Evolutionary conservation across 1,140 invertebrate genomes (phyloP).

Genomic region (Macrocentrus cingulum): DNA sequence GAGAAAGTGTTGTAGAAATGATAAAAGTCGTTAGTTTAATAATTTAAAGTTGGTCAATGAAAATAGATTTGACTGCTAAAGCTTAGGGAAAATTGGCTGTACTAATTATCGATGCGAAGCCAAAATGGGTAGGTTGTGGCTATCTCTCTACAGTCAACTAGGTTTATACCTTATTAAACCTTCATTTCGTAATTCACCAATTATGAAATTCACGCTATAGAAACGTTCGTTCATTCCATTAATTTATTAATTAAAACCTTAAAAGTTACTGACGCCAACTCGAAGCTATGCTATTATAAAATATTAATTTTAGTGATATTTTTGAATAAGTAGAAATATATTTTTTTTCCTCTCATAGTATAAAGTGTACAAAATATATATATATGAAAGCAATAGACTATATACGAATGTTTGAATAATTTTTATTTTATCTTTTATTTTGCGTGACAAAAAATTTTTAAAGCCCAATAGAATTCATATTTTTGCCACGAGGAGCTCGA

Average conservation of each 20-base stretch:
- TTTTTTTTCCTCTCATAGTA: too few relatives aligned
- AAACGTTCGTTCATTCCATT: conserved; percentile 2
- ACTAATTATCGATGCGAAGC: conserved; percentile 45
- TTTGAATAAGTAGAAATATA: too few relatives aligned
- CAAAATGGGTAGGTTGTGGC: background rate
- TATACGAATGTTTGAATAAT: too few relatives aligned
- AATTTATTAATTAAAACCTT: conserved; percentile 3
- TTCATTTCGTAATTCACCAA: conserved; percentile 45
- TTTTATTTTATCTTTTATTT: too few relatives aligned
- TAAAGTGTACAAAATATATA: too few relatives aligned
- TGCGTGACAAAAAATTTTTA: too few relatives aligned
- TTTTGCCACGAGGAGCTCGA: conserved; percentile 1
- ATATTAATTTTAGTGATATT: too few relatives aligned
- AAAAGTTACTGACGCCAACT: background rate
- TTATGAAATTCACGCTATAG: conserved; percentile 40
- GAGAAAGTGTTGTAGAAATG: background rate
- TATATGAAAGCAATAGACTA: too few relatives aligned
- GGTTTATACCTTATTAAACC: conserved; percentile 48
- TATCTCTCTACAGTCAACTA: background rate
- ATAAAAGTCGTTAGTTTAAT: too few relatives aligned
- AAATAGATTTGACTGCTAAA: conserved; percentile 40
- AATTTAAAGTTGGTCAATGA: background rate
- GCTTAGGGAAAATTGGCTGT: conserved; percentile 51
- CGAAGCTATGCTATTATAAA: too few relatives aligned
- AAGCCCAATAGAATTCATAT: conserved; percentile 1